Conservation (phyloP, 2,888 invertebrate species). For the Habrosyne pyritoides region DNA sequence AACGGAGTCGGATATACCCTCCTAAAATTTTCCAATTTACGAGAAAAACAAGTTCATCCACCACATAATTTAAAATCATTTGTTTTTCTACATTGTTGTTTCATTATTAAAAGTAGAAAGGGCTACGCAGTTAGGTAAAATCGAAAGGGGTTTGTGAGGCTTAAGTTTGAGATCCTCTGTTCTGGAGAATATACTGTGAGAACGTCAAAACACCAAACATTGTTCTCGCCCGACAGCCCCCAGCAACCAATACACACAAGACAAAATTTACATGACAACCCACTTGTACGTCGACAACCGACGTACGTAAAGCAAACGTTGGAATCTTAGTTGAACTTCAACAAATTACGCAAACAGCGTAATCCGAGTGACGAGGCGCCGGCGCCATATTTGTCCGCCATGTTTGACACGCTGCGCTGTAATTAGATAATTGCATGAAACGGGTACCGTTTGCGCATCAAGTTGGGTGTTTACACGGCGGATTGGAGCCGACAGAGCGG, state of each 20-base stretch:
- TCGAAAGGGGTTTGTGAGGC: too few species aligned
- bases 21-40: too few species aligned
- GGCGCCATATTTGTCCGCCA: conserved; percentile 50
- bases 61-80: too few species aligned
- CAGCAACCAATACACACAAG: conserved; percentile 28
- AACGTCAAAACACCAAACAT: conserved; percentile 15
- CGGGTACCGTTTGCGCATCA: conserved; percentile 49
- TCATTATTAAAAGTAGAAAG: too few species aligned
- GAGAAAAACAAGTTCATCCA: too few species aligned
- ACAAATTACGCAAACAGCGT: conserved; percentile 67
- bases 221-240: conserved; percentile 26
- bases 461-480: conserved; percentile 38
- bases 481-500: conserved; percentile 8
- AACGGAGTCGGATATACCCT: too few species aligned
- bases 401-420: conserved; percentile 48
- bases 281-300: conserved; percentile 30
- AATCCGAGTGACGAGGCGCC: conserved; percentile 49
- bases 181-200: neutral
- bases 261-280: conserved; percentile 58
- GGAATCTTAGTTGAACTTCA: conserved; percentile 57
- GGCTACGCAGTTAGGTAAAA: too few species aligned
- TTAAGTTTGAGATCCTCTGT: too few species aligned
- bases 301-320: conserved; percentile 37
- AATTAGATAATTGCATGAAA: conserved; percentile 74
- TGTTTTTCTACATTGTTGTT: too few species aligned